Evolutionary conservation across 2,888 invertebrate genomes (phyloP), one percentile per base, ranked within the genome.

Genomic region (Hypsopygia costalis): DNA sequence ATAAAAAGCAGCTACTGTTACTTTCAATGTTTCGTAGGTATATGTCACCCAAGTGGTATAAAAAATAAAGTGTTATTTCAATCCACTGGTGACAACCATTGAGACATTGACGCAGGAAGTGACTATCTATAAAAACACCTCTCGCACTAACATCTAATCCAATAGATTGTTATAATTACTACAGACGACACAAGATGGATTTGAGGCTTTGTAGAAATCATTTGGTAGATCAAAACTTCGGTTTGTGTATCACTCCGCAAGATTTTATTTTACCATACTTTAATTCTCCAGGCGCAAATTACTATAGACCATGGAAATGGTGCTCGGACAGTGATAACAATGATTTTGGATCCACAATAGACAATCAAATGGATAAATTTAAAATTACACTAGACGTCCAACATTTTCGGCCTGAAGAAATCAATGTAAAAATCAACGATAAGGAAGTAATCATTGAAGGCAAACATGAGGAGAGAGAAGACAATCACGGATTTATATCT

Each of bases 381-480:
- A 82, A 91, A 80, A 91, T 93, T 1, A 90, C 90, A 36, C 65
- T 93, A 40, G 93, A 94, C 55, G 92, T 94, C 1, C 92, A 92
- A 58, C 92, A 93, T 58, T 94, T 93, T 62, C 73, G 90, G 3
- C 93, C 93, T 0, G 89, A 91, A 10, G 94, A 94, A 73, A 90
- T 94, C 21, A 90, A 90, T 1, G 93, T 94, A 0, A 94, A 93
- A 72, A 91, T 92, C 0, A 80, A 83, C 6, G 91, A 92, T 44
- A 89, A 89, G 46, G 89, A 87, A 49, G 87, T 94, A 21, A 74
- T 93, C 6, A 90, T 93, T 6, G 91, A 92, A 64, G 90, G 82
- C 1, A 87, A 78, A 49, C 90, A 90, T 48, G 83, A 88, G 44
- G 90, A 90, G 42, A 74, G 77, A 46, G 60, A 68, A 30, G 90